Base-by-base conservation (phyloP, 2,797 vertebrate genomes). In the Chelonia mydas region DNA sequence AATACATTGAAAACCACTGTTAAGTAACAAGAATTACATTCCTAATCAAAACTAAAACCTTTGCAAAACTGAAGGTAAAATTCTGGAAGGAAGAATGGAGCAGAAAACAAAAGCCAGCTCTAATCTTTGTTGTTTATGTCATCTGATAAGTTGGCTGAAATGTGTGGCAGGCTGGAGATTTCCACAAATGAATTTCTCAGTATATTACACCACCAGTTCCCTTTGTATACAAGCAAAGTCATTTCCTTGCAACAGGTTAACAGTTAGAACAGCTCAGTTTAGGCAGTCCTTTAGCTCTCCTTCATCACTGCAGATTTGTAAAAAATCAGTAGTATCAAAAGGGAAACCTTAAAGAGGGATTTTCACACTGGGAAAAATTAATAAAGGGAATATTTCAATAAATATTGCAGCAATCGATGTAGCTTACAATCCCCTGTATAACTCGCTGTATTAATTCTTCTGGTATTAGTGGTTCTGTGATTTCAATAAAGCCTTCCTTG, bases 391-490 rank as follows among this genome's bases (percentile, higher is more conserved):
- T 49, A 68, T 50, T 13, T 37, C 65, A 25, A 6, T 27, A 33
- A 33, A 53, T 72, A 25, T 45, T 49, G 25, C 41, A 57, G 49
- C 37, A 13, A 41, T 33, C 19, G 7, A 3, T 2, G 9, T 78
- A 10, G 27, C 6, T 47, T 50, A 2, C 12, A 19, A 19, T 81
- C 81, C 49, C 28, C 6, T 6, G 1, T 37, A 78, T 31, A 51
- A 3, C 53, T 78, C 4, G 1, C 49, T 49, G 5, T 7, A 5
- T 28, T 59, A 41, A 49, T n/a, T 90, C 41, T 33, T 86, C 23
- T 53, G 16, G 6, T 0, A 0, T 7, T 79, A 72, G n/a, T 3
- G 2, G 0, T 23, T 17, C 6, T 51, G 23, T 68, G n/a, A 2
- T 61, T 12, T 10, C 11, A 47, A 15, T 2, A 33, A 81, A 93